Percentiles rank a stretch among this genome's conserved stretches.
Evolutionary conservation across 2,113 vertebrate genomes (phyloP).

Genomic region (Xiphorhynchus elegans): DNA sequence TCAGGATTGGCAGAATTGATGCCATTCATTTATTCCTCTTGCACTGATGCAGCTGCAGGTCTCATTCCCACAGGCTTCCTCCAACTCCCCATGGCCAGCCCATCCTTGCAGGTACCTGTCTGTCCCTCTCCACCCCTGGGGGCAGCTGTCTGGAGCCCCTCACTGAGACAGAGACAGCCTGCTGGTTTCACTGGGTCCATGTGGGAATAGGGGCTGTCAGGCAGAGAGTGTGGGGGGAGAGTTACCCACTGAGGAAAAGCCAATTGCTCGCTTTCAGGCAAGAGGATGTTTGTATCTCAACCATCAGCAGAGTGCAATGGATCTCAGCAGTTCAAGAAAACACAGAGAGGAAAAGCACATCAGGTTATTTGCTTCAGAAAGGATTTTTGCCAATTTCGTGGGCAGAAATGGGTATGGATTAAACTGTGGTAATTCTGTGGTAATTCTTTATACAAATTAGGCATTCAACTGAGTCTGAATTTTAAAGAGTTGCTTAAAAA

Average conservation of each 20-base stretch:
- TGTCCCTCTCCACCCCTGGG: neutral
- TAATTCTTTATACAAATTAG: slow-evolving; percentile 7
- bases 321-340: neutral
- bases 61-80: neutral
- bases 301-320: neutral
- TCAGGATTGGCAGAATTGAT: neutral
- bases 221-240: neutral
- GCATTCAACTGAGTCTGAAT: neutral
- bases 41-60: neutral
- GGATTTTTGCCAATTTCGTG: neutral
- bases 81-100: neutral
- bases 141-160: slow-evolving; percentile 1
- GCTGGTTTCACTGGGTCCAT: neutral
- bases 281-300: neutral
- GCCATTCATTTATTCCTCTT: neutral
- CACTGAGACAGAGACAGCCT: neutral
- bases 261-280: slow-evolving; percentile 7
- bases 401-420: neutral
- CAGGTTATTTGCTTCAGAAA: neutral
- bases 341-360: neutral
- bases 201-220: slow-evolving; percentile 42
- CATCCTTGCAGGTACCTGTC: neutral
- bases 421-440: neutral
- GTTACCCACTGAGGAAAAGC: neutral
- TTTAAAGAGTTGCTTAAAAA: neutral